Conservation (phyloP, 2,888 invertebrate species). For the Brachypalpus laphriformis region DNA sequence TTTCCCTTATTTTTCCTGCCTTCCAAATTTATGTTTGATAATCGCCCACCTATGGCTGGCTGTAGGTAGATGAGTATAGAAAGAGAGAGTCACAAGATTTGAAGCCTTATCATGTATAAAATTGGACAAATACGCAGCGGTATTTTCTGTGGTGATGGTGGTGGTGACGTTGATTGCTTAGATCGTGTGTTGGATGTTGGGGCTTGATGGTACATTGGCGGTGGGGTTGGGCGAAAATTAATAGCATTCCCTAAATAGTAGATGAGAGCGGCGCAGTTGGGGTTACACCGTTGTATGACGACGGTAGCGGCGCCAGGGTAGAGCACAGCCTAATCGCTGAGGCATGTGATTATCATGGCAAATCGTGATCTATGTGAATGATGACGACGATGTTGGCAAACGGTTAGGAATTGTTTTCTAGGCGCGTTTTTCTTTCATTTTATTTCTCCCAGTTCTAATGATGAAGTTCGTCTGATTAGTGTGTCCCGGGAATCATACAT, state of each 20-base stretch:
- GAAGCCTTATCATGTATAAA: constrained; percentile 52
- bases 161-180: constrained; percentile 41
- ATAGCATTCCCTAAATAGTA: constrained; percentile 29
- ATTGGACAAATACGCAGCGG: constrained; percentile 44
- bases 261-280: background rate
- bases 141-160: constrained; percentile 8
- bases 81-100: constrained; percentile 29
- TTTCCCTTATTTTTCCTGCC: background rate
- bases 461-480: constrained; percentile 55
- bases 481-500: constrained; percentile 45
- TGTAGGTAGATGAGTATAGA: background rate
- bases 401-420: constrained; percentile 29
- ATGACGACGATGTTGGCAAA: constrained; percentile 21
- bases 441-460: constrained; percentile 23
- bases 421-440: background rate
- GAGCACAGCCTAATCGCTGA: constrained; percentile 51
- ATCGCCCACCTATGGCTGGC: constrained; percentile 35
- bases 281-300: constrained; percentile 4
- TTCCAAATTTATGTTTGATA: constrained; percentile 41
- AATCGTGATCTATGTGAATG: constrained; percentile 62
- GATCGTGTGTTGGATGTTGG: constrained; percentile 14
- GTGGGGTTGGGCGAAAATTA: constrained; percentile 20
- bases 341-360: constrained; percentile 62
- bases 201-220: background rate
- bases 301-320: background rate